Conservation (phyloP, 2,113 vertebrate genomes). For the Aptenodytes patagonicus region DNA sequence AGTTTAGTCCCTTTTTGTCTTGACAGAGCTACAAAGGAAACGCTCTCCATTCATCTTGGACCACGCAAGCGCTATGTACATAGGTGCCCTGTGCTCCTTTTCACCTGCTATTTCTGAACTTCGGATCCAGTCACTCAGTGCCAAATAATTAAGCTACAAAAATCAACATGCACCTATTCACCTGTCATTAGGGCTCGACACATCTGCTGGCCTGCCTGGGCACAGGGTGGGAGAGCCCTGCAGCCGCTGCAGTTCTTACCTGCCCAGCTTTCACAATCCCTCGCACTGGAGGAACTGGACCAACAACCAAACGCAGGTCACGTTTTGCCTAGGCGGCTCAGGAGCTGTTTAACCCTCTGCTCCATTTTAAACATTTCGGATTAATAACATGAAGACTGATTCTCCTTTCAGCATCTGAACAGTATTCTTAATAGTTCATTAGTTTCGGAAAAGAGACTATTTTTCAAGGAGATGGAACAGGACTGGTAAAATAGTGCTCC, state of each 20-base stretch:
- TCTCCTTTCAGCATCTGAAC: neutral
- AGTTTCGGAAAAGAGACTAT: neutral
- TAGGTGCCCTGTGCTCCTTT: neutral
- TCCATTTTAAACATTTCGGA: neutral
- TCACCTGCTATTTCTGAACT: neutral
- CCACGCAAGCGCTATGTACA: fast-evolving
- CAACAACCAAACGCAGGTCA: neutral
- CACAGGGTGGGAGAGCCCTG: neutral
- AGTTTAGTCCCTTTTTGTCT: constrained; percentile 37
- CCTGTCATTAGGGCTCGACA: neutral
- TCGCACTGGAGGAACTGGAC: constrained; percentile 17
- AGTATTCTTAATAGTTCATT: neutral
- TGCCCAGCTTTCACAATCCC: constrained; percentile 34
- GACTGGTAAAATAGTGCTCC: neutral
- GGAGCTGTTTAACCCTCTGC: neutral
- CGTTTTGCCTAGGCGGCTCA: neutral
- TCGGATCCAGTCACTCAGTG: neutral
- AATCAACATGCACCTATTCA: neutral
- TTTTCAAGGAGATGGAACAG: neutral
- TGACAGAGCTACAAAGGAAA: neutral
- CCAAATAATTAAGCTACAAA: neutral
- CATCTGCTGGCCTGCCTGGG: neutral
- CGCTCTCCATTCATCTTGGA: neutral
- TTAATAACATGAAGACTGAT: neutral
- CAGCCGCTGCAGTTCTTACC: neutral